phyloP scores from a whole-genome alignment of 2,113 vertebrate species.

The Platichthys stellatus region DNA sequence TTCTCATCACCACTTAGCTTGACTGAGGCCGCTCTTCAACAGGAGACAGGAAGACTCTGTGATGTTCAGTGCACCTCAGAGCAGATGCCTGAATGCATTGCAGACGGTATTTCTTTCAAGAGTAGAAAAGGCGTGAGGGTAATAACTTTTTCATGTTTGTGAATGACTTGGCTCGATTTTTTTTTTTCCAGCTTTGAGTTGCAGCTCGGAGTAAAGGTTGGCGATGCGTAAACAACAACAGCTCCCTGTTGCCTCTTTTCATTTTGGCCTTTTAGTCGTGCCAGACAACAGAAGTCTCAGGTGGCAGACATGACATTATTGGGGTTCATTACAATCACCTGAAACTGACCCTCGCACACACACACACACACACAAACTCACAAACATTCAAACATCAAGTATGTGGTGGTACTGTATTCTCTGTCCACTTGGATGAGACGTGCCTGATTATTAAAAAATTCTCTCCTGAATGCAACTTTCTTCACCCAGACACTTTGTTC shows the following conservation, averaged over 20 bases:
- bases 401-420: not conserved
- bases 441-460: not conserved
- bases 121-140: no score
- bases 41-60: no score
- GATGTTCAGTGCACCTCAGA: no score
- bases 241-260: constrained; percentile 38
- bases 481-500: not conserved
- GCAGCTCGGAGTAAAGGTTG: constrained; percentile 46
- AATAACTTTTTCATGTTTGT: not conserved
- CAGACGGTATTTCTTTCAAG: not conserved
- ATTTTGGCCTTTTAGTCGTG: constrained; percentile 29
- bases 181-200: not conserved
- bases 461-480: no score
- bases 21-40: no score
- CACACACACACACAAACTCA: no score
- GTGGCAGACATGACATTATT: constrained; percentile 65
- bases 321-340: constrained; percentile 68
- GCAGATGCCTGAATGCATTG: not conserved
- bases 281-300: constrained; percentile 49
- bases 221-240: constrained; percentile 21
- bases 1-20: no score
- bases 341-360: constrained; percentile 45
- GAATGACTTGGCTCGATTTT: not conserved
- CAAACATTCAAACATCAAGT: not conserved
- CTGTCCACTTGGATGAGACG: not conserved